These are phyloP conservation scores for Ferdinandea cuprea DNA, from an alignment of 2,888 invertebrate genomes.

Conservation along the genomic window DNA sequence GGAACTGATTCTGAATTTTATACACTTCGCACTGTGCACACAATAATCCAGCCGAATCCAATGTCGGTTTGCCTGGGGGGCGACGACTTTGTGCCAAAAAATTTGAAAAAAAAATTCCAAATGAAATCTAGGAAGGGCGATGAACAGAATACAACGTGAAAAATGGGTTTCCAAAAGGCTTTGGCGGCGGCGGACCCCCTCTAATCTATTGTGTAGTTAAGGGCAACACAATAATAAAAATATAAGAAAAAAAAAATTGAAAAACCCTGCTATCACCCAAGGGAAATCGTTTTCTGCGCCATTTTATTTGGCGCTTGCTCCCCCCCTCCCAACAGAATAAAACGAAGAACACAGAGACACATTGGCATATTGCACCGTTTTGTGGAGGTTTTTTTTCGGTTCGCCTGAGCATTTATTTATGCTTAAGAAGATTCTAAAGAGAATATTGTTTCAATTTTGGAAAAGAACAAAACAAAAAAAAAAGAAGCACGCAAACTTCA, in stretches of 20 bases:
- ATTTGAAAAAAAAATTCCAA: neutral
- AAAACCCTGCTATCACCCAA: slow-evolving; percentile 65
- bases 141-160: slow-evolving; percentile 58
- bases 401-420: slow-evolving; percentile 60
- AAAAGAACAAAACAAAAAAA: no score
- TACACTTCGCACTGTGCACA: slow-evolving; percentile 72
- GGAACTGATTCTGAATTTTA: slow-evolving; percentile 73
- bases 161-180: slow-evolving; percentile 66
- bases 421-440: slow-evolving; percentile 68
- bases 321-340: slow-evolving; percentile 23
- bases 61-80: slow-evolving; percentile 69
- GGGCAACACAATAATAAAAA: slow-evolving; percentile 60
- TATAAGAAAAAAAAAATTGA: slow-evolving; percentile 21
- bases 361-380: slow-evolving; percentile 72
- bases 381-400: slow-evolving; percentile 45
- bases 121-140: slow-evolving; percentile 28
- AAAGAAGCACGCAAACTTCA: no score
- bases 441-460: slow-evolving; percentile 73
- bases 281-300: slow-evolving; percentile 71
- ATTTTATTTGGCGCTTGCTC: slow-evolving; percentile 65
- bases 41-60: slow-evolving; percentile 73
- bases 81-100: slow-evolving; percentile 40
- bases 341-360: neutral
- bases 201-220: slow-evolving; percentile 74
- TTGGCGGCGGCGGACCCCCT: slow-evolving; percentile 47